phyloP scores from a whole-genome alignment of 2,888 invertebrate species.

The Trachelus iudaicus region DNA sequence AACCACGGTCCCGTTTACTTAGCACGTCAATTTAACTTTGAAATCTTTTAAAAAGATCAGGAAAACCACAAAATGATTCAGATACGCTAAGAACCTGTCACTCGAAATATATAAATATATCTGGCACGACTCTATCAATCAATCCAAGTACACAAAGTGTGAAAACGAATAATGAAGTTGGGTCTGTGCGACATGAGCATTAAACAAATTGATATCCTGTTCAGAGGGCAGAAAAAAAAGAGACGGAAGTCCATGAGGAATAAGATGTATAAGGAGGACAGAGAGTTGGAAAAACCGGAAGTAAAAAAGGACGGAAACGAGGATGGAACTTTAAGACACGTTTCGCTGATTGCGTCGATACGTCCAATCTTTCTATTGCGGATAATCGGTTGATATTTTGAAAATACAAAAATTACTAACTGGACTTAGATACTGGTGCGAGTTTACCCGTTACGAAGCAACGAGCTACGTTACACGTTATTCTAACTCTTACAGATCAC shows the following conservation, averaged over 20 bases:
- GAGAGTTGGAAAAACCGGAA: background rate
- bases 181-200: no score
- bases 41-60: background rate
- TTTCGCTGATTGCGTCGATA: background rate
- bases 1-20: background rate
- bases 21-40: background rate
- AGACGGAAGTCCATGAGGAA: background rate
- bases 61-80: background rate
- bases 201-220: background rate
- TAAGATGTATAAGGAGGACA: background rate
- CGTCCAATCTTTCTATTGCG: background rate
- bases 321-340: background rate
- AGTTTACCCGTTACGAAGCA: background rate
- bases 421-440: background rate
- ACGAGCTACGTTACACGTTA: background rate
- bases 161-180: background rate
- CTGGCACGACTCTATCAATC: background rate
- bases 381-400: background rate
- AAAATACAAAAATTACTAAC: background rate
- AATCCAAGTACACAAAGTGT: background rate
- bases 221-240: background rate
- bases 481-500: background rate
- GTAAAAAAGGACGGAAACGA: background rate
- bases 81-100: background rate
- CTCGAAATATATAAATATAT: background rate